These are phyloP conservation scores for Tenthredo mesomela DNA, from an alignment of 2,888 invertebrate species.

Conservation along the genomic window DNA sequence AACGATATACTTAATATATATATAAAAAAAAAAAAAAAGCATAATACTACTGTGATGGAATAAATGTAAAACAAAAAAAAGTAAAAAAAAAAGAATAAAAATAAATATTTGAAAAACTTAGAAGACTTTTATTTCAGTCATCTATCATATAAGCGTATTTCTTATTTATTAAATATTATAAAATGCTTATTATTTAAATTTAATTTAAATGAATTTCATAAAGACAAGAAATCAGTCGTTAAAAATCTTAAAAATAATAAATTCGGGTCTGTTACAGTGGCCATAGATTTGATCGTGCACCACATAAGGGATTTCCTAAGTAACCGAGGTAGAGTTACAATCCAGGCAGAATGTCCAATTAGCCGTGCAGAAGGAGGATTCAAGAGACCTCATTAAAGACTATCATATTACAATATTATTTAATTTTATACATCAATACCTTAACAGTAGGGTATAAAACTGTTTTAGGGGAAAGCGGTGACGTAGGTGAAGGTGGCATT, in stretches of 20 bases:
- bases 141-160: slow-evolving; percentile 48
- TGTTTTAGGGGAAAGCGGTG: background rate
- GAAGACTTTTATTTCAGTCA: slow-evolving; percentile 20
- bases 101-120: slow-evolving; percentile 28
- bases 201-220: background rate
- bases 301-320: slow-evolving; percentile 95
- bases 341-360: slow-evolving; percentile 70
- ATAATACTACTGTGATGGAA: slow-evolving; percentile 47
- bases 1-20: slow-evolving; percentile 42
- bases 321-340: slow-evolving; percentile 78
- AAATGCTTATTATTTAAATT: slow-evolving; percentile 44
- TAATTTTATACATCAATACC: slow-evolving; percentile 5
- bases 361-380: slow-evolving; percentile 68
- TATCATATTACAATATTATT: slow-evolving; percentile 17
- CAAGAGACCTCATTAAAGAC: slow-evolving; percentile 74
- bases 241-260: slow-evolving; percentile 61
- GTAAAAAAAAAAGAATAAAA: slow-evolving; percentile 12
- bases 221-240: background rate
- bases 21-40: background rate
- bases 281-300: slow-evolving; percentile 98
- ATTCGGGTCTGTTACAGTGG: slow-evolving; percentile 86
- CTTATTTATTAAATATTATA: background rate
- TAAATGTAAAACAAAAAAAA: slow-evolving; percentile 28
- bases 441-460: slow-evolving; percentile 1
- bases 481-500: slow-evolving; percentile 9